Evolutionary conservation across 2,797 vertebrate genomes (phyloP), one percentile per base, ranked within the genome.

Genomic region (Urosaurus nigricauda): DNA sequence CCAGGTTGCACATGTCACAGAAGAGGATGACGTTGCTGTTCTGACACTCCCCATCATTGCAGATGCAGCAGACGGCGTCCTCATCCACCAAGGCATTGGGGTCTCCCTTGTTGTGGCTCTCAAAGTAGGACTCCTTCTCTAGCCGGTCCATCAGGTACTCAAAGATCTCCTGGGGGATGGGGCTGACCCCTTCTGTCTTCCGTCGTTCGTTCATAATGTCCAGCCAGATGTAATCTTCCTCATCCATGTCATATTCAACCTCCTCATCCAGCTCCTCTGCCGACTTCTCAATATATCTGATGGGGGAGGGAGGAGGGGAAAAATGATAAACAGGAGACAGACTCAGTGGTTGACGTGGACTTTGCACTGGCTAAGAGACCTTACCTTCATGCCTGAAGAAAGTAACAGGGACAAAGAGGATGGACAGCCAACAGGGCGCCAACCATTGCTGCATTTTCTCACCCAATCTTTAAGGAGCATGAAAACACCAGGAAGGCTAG

Each of bases 21-120:
- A 99, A 99, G 84, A 99, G 97, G 96, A 99, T 99, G 87, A 99
- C 99, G 0, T 99, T 99, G 97, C 99, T 99, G 96, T 99, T 99
- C 97, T 99, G 99, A 94, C 99, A 99, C 95, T 99, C 99, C 19
- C 99, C 99, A 0, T 99, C 99, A 0, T 99, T 99, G 93, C 99
- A 99, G 96, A 99, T 99, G 94, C 99, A 99, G 95, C 99, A 99
- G 84, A 99, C 99, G 0, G 99, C 99, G 0, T 99, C 99, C 95
- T 99, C 99, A 0, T 99, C 99, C 51, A 99, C 99, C 77, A 99
- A 95, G 17, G 99, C 97, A 0, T 98, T 99, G 51, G 99, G 99
- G 95, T 99, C 99, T 0, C 98, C 98, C 97, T 99, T 99, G 95
- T 99, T 99, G 97, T 99, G 99, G 95, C 99, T 99, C 96, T 99